Conservation (phyloP, 64 coral and sea anemone genomes). For the Stichodactyla mertensii region DNA sequence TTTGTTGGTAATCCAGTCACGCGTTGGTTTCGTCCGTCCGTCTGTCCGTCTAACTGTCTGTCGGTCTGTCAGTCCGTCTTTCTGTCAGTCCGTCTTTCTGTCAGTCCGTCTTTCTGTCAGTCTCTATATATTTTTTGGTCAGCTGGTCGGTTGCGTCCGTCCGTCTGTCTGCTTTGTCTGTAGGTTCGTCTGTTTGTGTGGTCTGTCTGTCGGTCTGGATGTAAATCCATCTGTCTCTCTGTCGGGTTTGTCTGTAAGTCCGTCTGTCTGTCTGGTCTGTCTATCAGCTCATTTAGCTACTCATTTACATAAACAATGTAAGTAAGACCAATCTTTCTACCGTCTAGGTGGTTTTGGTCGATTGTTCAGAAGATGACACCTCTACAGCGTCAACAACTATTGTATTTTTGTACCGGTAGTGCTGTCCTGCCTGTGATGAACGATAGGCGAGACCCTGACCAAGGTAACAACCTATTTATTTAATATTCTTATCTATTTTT, state of each 20-base stretch:
- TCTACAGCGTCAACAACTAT: constrained; percentile 65
- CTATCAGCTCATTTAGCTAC: background rate
- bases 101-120: background rate
- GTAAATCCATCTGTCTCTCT: background rate
- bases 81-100: background rate
- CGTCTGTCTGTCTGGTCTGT: background rate
- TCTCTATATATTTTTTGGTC: background rate
- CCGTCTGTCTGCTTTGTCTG: too few relatives aligned
- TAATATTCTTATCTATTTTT: background rate
- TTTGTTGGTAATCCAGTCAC: background rate
- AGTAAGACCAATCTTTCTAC: background rate
- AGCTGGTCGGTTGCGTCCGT: background rate
- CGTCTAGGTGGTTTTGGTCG: constrained; percentile 76
- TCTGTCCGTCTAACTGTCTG: background rate
- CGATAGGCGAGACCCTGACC: constrained; percentile 78
- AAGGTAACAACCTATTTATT: constrained; percentile 40
- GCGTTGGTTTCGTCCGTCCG: background rate
- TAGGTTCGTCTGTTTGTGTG: background rate
- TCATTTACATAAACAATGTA: background rate
- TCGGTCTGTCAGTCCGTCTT: background rate
- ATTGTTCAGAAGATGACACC: constrained; percentile 90
- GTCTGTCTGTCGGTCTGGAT: background rate
- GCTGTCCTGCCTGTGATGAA: constrained; percentile 68
- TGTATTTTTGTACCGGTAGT: constrained; percentile 87
- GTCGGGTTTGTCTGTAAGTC: background rate